Percentiles rank a stretch among this genome's conserved stretches.
Conservation (phyloP, 2,113 vertebrate genomes). For the Falcunculus frontatus region DNA sequence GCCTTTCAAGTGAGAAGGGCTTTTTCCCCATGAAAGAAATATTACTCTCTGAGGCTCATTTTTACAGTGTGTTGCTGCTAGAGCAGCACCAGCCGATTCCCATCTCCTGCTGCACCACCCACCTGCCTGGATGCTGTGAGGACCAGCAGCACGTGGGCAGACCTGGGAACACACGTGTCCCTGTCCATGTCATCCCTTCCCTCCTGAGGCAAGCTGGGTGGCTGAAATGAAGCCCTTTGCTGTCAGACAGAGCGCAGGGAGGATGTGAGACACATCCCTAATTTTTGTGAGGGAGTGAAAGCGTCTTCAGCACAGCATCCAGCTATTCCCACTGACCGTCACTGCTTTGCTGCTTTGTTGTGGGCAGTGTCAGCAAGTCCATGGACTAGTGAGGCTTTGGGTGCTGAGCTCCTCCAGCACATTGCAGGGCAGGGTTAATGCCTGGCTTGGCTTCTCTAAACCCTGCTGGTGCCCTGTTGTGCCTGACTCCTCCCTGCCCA, state of each 20-base stretch:
- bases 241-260: not conserved
- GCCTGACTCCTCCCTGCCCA: not conserved
- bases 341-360: not conserved
- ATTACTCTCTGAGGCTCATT: not conserved
- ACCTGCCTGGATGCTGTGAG: not conserved
- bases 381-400: not conserved
- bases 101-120: not conserved
- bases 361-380: not conserved
- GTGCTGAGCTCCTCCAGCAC: not conserved
- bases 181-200: not conserved
- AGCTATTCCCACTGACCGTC: not conserved
- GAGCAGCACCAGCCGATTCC: not conserved
- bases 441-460: not conserved
- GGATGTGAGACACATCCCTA: not conserved
- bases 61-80: not conserved
- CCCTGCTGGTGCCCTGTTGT: not conserved
- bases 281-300: not conserved
- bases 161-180: not conserved
- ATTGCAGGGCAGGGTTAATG: not conserved
- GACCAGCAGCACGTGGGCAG: not conserved
- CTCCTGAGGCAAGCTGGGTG: not conserved
- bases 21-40: not conserved
- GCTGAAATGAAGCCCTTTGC: not conserved
- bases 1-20: not conserved
- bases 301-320: not conserved